Evolutionary conservation across 2,888 invertebrate species (phyloP).

Genomic region (Aspidiotus destructor): DNA sequence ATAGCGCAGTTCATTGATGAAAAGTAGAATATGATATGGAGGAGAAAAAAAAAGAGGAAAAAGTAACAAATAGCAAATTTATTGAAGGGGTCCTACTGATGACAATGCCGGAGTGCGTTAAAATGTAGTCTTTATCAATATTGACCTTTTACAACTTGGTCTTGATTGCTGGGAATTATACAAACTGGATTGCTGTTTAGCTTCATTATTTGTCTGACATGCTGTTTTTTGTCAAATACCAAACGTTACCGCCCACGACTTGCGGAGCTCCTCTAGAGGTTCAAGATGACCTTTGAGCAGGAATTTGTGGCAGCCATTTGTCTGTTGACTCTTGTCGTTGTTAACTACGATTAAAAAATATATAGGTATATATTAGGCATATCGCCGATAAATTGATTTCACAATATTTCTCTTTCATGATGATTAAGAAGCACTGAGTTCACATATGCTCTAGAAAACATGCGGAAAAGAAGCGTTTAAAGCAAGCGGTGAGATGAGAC

Average conservation of each 20-base stretch:
- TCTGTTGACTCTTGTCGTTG: neutral
- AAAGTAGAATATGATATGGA: too few relatives aligned
- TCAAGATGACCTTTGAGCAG: neutral
- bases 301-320: neutral
- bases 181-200: too few relatives aligned
- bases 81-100: too few relatives aligned
- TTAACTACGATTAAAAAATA: neutral
- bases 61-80: too few relatives aligned
- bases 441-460: conserved; percentile 4
- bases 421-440: neutral
- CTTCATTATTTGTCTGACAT: too few relatives aligned
- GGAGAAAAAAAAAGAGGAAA: too few relatives aligned
- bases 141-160: too few relatives aligned
- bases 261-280: conserved; percentile 1
- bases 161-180: too few relatives aligned
- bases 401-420: conserved; percentile 1
- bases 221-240: neutral
- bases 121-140: too few relatives aligned
- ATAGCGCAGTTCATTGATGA: too few relatives aligned
- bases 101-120: too few relatives aligned
- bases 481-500: conserved; percentile 1
- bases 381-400: neutral
- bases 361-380: neutral
- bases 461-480: neutral
- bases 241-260: conserved; percentile 1